Evolutionary conservation across 2,113 vertebrate genomes (phyloP), one percentile per base, ranked within the genome.

Genomic region (Agapornis roseicollis): DNA sequence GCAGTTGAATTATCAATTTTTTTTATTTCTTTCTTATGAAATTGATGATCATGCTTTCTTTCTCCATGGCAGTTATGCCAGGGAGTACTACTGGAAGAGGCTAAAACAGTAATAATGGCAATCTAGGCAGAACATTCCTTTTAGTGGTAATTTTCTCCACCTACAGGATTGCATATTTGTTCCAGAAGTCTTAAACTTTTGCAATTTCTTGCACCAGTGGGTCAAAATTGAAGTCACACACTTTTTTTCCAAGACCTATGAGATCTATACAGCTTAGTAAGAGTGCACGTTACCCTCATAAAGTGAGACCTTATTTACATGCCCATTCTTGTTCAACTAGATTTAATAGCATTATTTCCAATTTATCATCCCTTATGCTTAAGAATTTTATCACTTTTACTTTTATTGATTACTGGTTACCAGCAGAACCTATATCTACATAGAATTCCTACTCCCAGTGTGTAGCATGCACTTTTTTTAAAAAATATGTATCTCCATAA

Each of bases 201-300:
- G 65, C 69, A 70, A 95, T 89, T 95, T 93, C 46, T 60, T 90
- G 82, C 78, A 87, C 78, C 69, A 56, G 33, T 77, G 35, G 35
- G 27, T 72, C 49, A 84, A 80, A 95, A 89, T 64, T 80, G 61
- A 71, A 86, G 69, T 69, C 7, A 33, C 11, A 41, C 4, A 3
- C n/a, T 73, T 89, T 89, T 89, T 80, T 64, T 61, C 19, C 41
- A 66, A 70, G 44, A 52, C 27, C 31, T 46, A 12, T 49, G 63
- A 77, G 33, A 27, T 77, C 13, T 50, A 53, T 22, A 60, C 10
- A 55, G 8, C 23, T 73, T 84, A 58, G 20, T 74, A 76, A 86
- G 22, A 17, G 2, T 50, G 23, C 6, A 49, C 1, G 0, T 68
- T 76, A 28, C 28, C n/a, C 20, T 37, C 44, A 76, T n/a, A 71